Conservation (phyloP, 2,888 invertebrate genomes). For the Drosophila borealis region DNA sequence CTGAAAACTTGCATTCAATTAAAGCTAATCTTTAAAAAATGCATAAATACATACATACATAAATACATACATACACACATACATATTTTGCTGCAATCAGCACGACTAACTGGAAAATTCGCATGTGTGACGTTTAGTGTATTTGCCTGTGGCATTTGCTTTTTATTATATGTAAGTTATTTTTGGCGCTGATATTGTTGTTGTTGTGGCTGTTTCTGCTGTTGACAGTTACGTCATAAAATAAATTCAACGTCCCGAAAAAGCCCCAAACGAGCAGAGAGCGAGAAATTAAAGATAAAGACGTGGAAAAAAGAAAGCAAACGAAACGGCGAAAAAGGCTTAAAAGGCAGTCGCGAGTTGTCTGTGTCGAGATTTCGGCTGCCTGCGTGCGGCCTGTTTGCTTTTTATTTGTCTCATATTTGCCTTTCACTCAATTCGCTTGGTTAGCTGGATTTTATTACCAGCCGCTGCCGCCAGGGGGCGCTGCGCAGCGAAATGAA, state of each 20-base stretch:
- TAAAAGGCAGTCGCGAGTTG: constrained; percentile 31
- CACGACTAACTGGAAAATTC: too few species aligned
- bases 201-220: constrained; percentile 51
- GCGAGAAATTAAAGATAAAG: constrained; percentile 11
- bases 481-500: constrained; percentile 24
- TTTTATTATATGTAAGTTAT: constrained; percentile 33
- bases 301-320: constrained; percentile 6
- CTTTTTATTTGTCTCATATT: constrained; percentile 81
- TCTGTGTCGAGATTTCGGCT: constrained; percentile 12
- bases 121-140: too few species aligned
- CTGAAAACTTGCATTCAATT: too few species aligned
- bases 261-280: constrained; percentile 27
- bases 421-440: constrained; percentile 83
- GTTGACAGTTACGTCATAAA: constrained; percentile 73
- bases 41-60: too few species aligned
- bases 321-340: constrained; percentile 24
- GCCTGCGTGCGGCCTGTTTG: constrained; percentile 54
- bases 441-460: constrained; percentile 80
- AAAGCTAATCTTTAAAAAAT: too few species aligned
- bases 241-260: constrained; percentile 42
- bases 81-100: too few species aligned
- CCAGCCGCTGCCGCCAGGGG: constrained; percentile 41
- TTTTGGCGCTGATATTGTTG: constrained; percentile 24
- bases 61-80: too few species aligned
- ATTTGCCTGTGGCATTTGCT: background rate